Base-by-base conservation (phyloP, 2,797 vertebrate genomes). In the Pseudochromis fuscus region DNA sequence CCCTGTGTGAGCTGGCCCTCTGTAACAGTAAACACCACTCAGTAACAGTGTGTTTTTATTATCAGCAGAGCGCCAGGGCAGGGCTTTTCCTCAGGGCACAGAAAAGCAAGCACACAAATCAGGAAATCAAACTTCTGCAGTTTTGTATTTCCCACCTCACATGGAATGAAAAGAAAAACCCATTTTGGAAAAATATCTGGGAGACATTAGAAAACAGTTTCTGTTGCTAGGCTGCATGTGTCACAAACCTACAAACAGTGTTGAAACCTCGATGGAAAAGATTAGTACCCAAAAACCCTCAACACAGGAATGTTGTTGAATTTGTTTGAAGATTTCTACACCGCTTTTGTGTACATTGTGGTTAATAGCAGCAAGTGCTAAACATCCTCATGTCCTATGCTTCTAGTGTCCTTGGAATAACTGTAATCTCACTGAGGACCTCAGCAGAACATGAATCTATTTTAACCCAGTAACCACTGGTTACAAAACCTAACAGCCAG, bases 31-130 rank as follows among this genome's bases (percentile, higher is more conserved):
- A 63, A 73, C 67, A 70, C 63, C 18, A 42, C 19, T 68, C 38
- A 44, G 46, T 38, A 69, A 58, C 66, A 33, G 18, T 33, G 25
- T 59, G 67, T 38, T 66, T 64, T 72, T 46, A 71, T 65, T 63
- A 53, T 48, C 57, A 10, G 44, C 42, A 56, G 64, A 40, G 44
- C 8, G 1, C 24, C 46, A n/a, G 81, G 64, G 48, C 28, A 57
- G 49, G 27, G 58, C 62, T 66, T 64, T 52, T 71, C 61, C 62
- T 48, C 35, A 30, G 7, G 45, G 28, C 49, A 33, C 30, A 53
- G n/a, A 50, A 73, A 15, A 31, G n/a, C 35, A 42, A 15, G 0
- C 31, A 25, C 11, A 12, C 30, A n/a, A 27, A 74, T 46, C 66
- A 56, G 27, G 16, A 1, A 28, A 60, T 59, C 45, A 18, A 23